A percentile compares a stretch with the other conserved stretches of the same genome.
These are phyloP conservation scores for Dendrocincla fuliginosa DNA, from an alignment of 2,797 vertebrate genomes.

Conservation along the genomic window DNA sequence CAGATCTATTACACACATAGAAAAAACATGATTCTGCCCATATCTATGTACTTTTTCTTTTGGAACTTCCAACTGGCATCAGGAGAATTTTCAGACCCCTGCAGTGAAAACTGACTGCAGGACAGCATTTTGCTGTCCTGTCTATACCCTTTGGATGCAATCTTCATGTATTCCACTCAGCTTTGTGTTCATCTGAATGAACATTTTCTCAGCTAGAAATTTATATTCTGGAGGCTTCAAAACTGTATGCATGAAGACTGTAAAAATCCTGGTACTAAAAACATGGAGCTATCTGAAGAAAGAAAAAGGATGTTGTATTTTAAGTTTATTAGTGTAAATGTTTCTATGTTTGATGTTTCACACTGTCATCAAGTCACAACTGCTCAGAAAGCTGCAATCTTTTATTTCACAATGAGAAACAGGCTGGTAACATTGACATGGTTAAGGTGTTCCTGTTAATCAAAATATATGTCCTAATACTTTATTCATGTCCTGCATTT, in stretches of 20 bases:
- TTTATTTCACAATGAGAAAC: background rate
- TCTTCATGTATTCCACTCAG: background rate
- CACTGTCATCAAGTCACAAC: background rate
- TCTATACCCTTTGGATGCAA: background rate
- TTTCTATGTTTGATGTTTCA: background rate
- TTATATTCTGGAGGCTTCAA: background rate
- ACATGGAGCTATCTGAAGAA: background rate
- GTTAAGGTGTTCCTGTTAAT: slow-evolving; percentile 9
- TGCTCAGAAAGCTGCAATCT: background rate
- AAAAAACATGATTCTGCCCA: background rate
- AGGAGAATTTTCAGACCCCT: background rate
- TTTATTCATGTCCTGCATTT: slow-evolving; percentile 29
- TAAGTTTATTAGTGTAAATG: background rate
- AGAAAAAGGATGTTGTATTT: background rate
- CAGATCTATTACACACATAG: background rate
- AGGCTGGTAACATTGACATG: background rate
- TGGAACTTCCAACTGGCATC: background rate
- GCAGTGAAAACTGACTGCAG: background rate
- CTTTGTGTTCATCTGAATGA: background rate
- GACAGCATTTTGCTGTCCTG: background rate
- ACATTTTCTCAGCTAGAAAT: background rate
- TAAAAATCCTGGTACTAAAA: slow-evolving; percentile 26
- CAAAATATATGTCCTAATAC: slow-evolving; percentile 42
- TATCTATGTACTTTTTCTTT: background rate
- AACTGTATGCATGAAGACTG: background rate